phyloP scores from a whole-genome alignment of 2,797 vertebrate species.

The Sibirionetta formosa region DNA sequence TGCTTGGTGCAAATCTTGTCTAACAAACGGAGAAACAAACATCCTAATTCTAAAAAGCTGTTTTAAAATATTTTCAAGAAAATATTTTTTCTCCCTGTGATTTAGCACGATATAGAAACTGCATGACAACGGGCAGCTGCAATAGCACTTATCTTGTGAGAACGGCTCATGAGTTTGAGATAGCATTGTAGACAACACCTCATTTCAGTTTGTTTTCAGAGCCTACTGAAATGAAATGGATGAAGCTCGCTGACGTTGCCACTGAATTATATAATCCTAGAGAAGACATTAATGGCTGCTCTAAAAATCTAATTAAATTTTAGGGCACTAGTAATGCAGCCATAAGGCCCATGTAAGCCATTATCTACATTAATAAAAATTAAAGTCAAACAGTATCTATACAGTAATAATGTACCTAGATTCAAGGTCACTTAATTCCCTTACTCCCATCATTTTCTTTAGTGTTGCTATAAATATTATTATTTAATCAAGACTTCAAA shows the following conservation, averaged over 20 bases:
- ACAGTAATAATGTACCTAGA: slow-evolving; percentile 64
- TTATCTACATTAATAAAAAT: slow-evolving; percentile 85
- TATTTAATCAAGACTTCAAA: slow-evolving; percentile 58
- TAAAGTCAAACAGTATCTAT: slow-evolving; percentile 77
- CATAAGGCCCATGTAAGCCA: slow-evolving; percentile 83
- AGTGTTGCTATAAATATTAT: slow-evolving; percentile 56
- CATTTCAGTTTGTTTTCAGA: slow-evolving; percentile 43
- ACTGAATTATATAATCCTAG: slow-evolving; percentile 77
- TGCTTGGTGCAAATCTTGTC: neutral
- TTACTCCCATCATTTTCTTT: slow-evolving; percentile 36
- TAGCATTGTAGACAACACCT: neutral
- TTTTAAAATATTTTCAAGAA: neutral
- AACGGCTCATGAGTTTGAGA: neutral
- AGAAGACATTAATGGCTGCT: slow-evolving; percentile 80
- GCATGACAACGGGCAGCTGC: neutral
- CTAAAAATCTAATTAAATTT: slow-evolving; percentile 87
- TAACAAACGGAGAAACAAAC: neutral
- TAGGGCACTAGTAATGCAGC: slow-evolving; percentile 76
- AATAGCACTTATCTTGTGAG: neutral
- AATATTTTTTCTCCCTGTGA: neutral
- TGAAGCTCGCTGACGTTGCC: slow-evolving; percentile 72
- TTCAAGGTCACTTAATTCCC: slow-evolving; percentile 80
- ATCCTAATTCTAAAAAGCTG: neutral
- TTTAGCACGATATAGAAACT: neutral
- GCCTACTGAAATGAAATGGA: slow-evolving; percentile 82